Evolutionary conservation across 92 coral and sea anemone species (phyloP).

Genomic region (Epizoanthus rinbou): DNA sequence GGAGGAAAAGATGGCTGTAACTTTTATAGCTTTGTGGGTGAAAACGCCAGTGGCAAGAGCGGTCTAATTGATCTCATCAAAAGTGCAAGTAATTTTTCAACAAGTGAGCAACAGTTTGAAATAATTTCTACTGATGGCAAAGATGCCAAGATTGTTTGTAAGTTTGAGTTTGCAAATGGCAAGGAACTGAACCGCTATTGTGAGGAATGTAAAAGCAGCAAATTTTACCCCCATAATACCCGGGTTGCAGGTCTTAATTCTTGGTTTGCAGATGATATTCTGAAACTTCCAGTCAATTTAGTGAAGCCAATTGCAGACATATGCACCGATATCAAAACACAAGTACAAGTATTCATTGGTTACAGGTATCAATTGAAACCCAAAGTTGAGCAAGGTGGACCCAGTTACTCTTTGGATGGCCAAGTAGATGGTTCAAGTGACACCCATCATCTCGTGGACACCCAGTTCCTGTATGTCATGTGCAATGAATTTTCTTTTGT

Average conservation of each 20-base stretch:
- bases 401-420: not conserved
- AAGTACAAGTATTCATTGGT: constrained; percentile 65
- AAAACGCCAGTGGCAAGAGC: constrained; percentile 92
- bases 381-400: not conserved
- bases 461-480: constrained; percentile 74
- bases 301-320: constrained; percentile 41
- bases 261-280: constrained; percentile 86
- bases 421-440: constrained; percentile 24
- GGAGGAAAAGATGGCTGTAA: constrained; percentile 57
- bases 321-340: constrained; percentile 35
- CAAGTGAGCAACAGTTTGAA: constrained; percentile 76
- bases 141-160: constrained; percentile 74
- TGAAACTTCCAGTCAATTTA: constrained; percentile 68
- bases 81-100: constrained; percentile 84
- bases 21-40: constrained; percentile 88
- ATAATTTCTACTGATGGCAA: constrained; percentile 52
- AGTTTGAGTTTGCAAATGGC: constrained; percentile 76
- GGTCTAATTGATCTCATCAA: constrained; percentile 87
- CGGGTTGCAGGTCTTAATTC: constrained; percentile 78
- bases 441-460: constrained; percentile 24
- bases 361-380: constrained; percentile 54
- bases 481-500: constrained; percentile 63
- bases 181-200: constrained; percentile 51
- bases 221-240: constrained; percentile 45
- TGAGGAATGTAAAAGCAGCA: constrained; percentile 47